Base-by-base conservation (phyloP, 1,140 invertebrate genomes). In the Lithobius niger region DNA sequence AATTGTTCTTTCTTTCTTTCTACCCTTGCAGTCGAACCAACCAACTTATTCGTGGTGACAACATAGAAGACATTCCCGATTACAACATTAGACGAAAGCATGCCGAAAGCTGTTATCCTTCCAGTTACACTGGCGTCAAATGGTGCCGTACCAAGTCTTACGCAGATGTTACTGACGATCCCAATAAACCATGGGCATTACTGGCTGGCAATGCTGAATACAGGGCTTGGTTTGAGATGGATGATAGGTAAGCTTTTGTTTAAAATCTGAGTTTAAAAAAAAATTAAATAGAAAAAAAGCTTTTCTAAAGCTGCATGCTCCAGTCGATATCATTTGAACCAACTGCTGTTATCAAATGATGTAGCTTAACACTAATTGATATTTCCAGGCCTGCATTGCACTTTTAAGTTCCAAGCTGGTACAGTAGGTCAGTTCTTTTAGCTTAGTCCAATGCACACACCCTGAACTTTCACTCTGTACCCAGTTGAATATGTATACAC, bases 21-120 rank as follows among this genome's bases (percentile, higher is more conserved):
- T 48, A 13, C 27, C 19, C 45, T 59, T 19, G 21, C 44, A 61
- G 60, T 31, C 60, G 55, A 2, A 54, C 40, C 18, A 59, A 59
- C 26, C 58, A 61, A 24, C n/a, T 59, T 16, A 59, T 61, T 18
- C 44, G 56, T 16, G 53, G 52, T 52, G 55, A 49, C 40, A 31
- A n/a, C 4, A 53, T 57, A n/a, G 26, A 42, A 16, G 58, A 59
- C 2, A 59, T 61, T 18, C 42, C 40, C 10, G 60, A 61, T 27
- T 40, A 44, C 27, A 52, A 59, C 3, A 25, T 61, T 2, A 48
- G 59, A 27, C 22, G 58, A 42, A 24, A 18, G 24, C 19, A 49
- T n/a, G 51, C 27, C 13, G 27, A 44, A 16, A n/a, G 22, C 13
- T 59, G 58, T 24, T 27, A 42, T 18, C 10, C 26, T 24, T 26